phyloP scores from a whole-genome alignment of 2,888 invertebrate species.

The Pegoplata infirma region DNA sequence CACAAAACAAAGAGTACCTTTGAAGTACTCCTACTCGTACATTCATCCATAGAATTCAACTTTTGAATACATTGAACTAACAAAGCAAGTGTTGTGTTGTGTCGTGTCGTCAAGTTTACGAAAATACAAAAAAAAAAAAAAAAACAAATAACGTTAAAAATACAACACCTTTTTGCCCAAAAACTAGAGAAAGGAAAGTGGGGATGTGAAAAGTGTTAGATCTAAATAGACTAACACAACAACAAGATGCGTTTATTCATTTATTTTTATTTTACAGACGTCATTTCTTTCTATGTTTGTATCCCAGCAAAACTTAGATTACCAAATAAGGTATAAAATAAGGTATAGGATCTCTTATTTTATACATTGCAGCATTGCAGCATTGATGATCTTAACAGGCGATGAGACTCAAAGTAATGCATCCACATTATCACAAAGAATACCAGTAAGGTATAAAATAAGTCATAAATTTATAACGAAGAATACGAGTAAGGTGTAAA shows the following conservation, averaged over 20 bases:
- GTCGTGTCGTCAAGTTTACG: constrained; percentile 30
- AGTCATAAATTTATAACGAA: too few relatives aligned
- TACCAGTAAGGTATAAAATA: too few relatives aligned
- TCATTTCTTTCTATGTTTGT: too few relatives aligned
- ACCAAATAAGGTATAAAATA: too few relatives aligned
- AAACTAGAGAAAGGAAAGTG: not conserved
- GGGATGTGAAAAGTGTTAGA: not conserved
- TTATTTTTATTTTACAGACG: constrained; percentile 16
- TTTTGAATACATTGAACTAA: constrained; percentile 22
- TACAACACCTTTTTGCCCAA: constrained; percentile 10
- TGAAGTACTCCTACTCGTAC: constrained; percentile 8
- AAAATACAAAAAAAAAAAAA: constrained; percentile 15
- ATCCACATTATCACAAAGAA: too few relatives aligned
- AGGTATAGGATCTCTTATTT: too few relatives aligned
- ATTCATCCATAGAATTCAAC: not conserved
- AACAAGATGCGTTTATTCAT: constrained; percentile 7
- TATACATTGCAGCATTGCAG: too few relatives aligned
- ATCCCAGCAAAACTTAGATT: too few relatives aligned
- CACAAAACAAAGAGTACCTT: constrained; percentile 23
- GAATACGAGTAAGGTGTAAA: too few relatives aligned
- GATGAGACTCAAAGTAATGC: too few relatives aligned
- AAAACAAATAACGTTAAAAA: constrained; percentile 2
- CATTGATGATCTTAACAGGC: too few relatives aligned
- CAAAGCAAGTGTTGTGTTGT: constrained; percentile 34
- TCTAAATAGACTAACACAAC: not conserved